phyloP scores from a whole-genome alignment of 2,113 vertebrate genomes.

The Daubentonia madagascariensis region DNA sequence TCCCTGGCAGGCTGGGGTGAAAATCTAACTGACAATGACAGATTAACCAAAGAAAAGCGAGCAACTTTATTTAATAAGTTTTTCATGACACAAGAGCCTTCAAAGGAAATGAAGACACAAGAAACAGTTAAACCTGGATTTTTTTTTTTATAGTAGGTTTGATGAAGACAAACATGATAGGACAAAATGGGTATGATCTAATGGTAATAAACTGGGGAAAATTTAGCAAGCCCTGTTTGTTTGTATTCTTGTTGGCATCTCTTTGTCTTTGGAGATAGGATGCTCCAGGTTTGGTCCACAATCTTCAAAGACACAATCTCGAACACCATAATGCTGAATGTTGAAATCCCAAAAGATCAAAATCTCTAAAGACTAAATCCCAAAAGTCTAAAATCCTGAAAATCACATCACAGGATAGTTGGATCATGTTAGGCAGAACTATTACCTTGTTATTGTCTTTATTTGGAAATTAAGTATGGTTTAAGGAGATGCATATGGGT shows the following conservation, averaged over 20 bases:
- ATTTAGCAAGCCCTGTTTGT: not conserved
- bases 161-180: not conserved
- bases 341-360: not conserved
- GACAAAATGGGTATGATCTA: not conserved
- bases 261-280: not conserved
- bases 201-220: not conserved
- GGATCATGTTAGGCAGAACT: not conserved
- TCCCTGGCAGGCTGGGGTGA: not conserved
- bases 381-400: not conserved
- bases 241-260: not conserved
- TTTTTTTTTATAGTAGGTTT: not conserved
- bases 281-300: not conserved
- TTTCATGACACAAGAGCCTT: not conserved
- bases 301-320: not conserved
- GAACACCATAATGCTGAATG: not conserved
- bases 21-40: not conserved
- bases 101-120: not conserved
- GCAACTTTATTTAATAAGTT: not conserved
- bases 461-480: not conserved
- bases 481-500: not conserved
- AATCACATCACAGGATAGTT: not conserved
- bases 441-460: not conserved
- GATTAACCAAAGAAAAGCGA: not conserved
- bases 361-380: not conserved
- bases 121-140: not conserved